Base-by-base conservation (phyloP, 2,113 vertebrate genomes). In the Notiomystis cincta region DNA sequence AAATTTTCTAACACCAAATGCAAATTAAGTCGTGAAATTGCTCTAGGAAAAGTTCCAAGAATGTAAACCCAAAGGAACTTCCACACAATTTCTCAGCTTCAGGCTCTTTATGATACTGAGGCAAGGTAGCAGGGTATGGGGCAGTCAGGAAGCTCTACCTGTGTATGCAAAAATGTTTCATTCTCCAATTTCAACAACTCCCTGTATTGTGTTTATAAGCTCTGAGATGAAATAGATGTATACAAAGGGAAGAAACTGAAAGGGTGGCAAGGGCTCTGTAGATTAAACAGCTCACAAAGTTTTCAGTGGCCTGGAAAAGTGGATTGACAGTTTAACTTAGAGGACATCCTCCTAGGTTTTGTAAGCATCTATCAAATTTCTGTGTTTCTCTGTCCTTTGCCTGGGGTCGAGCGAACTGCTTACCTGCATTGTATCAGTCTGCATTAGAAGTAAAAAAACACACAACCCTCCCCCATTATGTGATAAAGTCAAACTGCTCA, bases 1-100 rank as follows among this genome's bases (percentile, higher is more conserved):
- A 97, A 97, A 97, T 78, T 90, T 90, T 76, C 89, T 75, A 92
- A 96, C 91, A 97, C 89, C 82, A 94, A 97, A 94, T 86, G 92
- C 82, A 97, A 95, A 97, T 87, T 95, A 95, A 67, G 56, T 82
- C 1, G 0, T 92, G 69, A 94, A 95, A 96, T 86, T 95, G 71
- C 61, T 82, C 51, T 79, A 96, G 92, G 93, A 95, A 90, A 94
- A 75, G 89, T 96, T 96, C 92, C 96, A 97, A 92, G 87, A 92
- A 87, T 23, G 45, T 67, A 93, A 95, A 90, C 90, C 94, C 77
- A 82, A 60, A 80, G 71, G 82, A 95, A 50, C 79, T 67, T 95
- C 31, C 76, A 75, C 60, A 51, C 28, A 65, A 82, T 65, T 95
- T 88, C 87, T 87, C 90, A 78, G 20, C 51, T 90, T 70, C 31